phyloP scores from a whole-genome alignment of 2,888 invertebrate genomes.

The Polydrusus cervinus region DNA sequence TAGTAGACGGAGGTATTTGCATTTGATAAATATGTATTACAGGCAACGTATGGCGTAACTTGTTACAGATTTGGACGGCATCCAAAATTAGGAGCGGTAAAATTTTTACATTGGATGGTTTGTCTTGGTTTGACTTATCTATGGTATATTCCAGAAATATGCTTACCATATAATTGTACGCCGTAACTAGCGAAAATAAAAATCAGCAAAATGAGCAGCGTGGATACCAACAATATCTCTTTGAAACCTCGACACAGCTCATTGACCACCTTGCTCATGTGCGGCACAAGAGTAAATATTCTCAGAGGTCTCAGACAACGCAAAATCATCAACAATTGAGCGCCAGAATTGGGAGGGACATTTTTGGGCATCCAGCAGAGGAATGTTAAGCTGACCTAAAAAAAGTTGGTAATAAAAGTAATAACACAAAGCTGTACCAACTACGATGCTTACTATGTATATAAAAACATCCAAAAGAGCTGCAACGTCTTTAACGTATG shows the following conservation, averaged over 20 bases:
- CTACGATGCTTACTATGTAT: conserved; percentile 87
- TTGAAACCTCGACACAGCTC: conserved; percentile 98
- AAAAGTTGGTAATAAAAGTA: background rate
- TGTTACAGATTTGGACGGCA: too few species aligned
- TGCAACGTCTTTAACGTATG: conserved; percentile 97
- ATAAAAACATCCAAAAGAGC: conserved; percentile 98
- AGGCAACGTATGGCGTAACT: too few species aligned
- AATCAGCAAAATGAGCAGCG: conserved; percentile 96
- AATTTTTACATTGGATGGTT: too few species aligned
- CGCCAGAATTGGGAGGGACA: conserved; percentile 94
- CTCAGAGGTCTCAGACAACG: conserved; percentile 96
- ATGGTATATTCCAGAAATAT: background rate
- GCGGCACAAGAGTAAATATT: conserved; percentile 98
- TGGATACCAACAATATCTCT: conserved; percentile 97
- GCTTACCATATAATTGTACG: conserved; percentile 92
- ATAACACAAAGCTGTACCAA: too few species aligned
- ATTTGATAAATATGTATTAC: too few species aligned
- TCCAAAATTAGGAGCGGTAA: too few species aligned
- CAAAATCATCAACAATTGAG: conserved; percentile 96
- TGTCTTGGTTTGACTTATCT: too few species aligned
- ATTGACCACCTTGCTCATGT: conserved; percentile 99
- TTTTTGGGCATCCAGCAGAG: conserved; percentile 96
- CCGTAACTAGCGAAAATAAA: conserved; percentile 99
- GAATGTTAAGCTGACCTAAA: conserved; percentile 93
- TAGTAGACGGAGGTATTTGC: too few species aligned